phyloP scores from a whole-genome alignment of 2,797 vertebrate genomes.

The Typhlichthys eigenmanni region DNA sequence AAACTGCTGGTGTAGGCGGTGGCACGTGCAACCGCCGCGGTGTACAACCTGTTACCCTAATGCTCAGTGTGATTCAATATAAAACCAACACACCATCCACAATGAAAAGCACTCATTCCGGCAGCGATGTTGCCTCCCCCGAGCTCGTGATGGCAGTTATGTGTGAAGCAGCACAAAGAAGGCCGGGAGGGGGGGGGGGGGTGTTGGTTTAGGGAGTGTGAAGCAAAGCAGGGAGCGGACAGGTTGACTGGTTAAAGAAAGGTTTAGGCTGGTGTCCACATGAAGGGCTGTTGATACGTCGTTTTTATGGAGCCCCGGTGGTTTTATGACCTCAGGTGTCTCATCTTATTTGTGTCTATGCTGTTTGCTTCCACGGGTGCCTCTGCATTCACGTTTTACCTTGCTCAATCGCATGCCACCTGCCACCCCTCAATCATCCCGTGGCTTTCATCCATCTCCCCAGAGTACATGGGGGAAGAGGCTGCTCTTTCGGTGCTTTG shows the following conservation, averaged over 20 bases:
- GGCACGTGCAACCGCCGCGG: no score
- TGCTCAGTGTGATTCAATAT: background rate
- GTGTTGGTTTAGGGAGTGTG: slow-evolving; percentile 20
- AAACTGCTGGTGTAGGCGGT: no score
- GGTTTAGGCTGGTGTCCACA: background rate
- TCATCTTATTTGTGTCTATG: background rate
- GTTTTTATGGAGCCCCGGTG: no score
- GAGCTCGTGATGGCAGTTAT: slow-evolving; percentile 39
- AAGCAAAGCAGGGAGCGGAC: slow-evolving; percentile 34
- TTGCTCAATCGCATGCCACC: background rate
- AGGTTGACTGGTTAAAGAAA: slow-evolving; percentile 25
- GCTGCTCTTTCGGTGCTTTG: slow-evolving; percentile 20
- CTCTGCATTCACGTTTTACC: no score
- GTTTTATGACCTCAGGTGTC: no score
- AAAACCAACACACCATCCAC: slow-evolving; percentile 18
- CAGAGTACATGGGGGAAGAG: slow-evolving; percentile 20
- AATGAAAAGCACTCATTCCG: slow-evolving; percentile 39
- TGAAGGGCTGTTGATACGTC: no score
- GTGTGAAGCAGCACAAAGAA: slow-evolving; percentile 71
- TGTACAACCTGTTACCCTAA: no score
- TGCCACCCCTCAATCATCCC: slow-evolving; percentile 36
- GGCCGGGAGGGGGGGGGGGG: slow-evolving; percentile 27
- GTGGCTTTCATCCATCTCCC: slow-evolving; percentile 29
- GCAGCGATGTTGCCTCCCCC: slow-evolving; percentile 49
- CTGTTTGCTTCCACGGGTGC: background rate